Percentiles rank a stretch among this genome's conserved stretches.
Evolutionary conservation across 1,140 invertebrate species (phyloP).

Genomic region (Agrypnia vestita): DNA sequence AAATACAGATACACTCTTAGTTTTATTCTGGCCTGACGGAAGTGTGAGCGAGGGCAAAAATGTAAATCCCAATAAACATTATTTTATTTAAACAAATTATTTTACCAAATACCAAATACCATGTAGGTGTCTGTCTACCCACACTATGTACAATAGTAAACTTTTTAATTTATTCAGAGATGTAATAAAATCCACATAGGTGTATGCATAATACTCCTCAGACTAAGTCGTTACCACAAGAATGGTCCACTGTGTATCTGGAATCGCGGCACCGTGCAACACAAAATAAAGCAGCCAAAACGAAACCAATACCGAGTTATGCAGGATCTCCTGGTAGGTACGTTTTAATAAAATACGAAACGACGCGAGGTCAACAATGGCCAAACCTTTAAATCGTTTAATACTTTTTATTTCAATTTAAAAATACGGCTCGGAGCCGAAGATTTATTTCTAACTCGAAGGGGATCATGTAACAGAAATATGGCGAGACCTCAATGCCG

Average conservation of each 20-base stretch:
- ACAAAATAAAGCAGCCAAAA: no score
- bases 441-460: not conserved
- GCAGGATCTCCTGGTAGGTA: no score
- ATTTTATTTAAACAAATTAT: no score
- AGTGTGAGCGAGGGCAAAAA: no score
- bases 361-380: no score
- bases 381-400: not conserved
- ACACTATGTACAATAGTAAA: not conserved
- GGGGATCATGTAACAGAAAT: slow-evolving; percentile 1
- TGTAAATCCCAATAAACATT: no score
- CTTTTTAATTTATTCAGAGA: slow-evolving; percentile 28
- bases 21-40: no score
- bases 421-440: not conserved
- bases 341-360: no score
- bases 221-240: not conserved
- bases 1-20: no score
- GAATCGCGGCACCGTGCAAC: not conserved
- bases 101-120: no score
- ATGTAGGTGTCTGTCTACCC: not conserved
- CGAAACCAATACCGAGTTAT: no score
- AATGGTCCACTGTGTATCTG: slow-evolving; percentile 6
- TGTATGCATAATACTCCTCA: slow-evolving; percentile 18
- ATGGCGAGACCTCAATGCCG: not conserved
- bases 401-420: not conserved
- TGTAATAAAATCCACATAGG: slow-evolving; percentile 9